These are phyloP conservation scores for Argynnis bischoffii DNA, from an alignment of 2,888 invertebrate genomes.

Conservation along the genomic window DNA sequence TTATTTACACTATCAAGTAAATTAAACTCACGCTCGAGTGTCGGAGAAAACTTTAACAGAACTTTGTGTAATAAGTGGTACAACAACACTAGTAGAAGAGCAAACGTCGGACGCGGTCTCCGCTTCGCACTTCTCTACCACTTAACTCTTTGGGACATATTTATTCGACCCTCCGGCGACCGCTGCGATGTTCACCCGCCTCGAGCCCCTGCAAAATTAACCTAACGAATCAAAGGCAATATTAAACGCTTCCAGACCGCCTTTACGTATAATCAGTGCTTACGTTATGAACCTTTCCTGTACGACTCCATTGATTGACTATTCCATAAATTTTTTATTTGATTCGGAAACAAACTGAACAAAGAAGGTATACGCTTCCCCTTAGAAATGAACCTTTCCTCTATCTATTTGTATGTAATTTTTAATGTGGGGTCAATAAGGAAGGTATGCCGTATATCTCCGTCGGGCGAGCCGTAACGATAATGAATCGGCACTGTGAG, in stretches of 20 bases:
- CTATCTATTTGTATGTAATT: slow-evolving; percentile 78
- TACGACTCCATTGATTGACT: slow-evolving; percentile 64
- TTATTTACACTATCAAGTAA: slow-evolving; percentile 84
- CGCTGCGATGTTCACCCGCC: slow-evolving; percentile 60
- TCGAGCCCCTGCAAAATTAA: slow-evolving; percentile 71
- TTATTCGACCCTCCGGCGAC: slow-evolving; percentile 82
- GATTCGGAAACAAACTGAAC: slow-evolving; percentile 69
- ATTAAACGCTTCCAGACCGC: slow-evolving; percentile 63
- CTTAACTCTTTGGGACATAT: slow-evolving; percentile 83
- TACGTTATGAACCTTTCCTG: slow-evolving; percentile 66
- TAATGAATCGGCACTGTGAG: slow-evolving; percentile 78
- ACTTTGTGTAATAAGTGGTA: slow-evolving; percentile 83
- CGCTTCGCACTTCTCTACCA: slow-evolving; percentile 78
- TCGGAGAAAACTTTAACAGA: slow-evolving; percentile 80
- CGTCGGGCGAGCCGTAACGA: slow-evolving; percentile 75
- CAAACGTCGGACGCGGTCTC: slow-evolving; percentile 81
- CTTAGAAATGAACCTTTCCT: slow-evolving; percentile 66
- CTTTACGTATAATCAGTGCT: slow-evolving; percentile 62
- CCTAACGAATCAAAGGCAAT: slow-evolving; percentile 76
- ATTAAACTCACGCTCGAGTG: slow-evolving; percentile 82
- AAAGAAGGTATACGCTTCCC: slow-evolving; percentile 63
- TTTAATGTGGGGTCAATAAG: slow-evolving; percentile 83
- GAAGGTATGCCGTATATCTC: slow-evolving; percentile 79
- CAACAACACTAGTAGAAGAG: slow-evolving; percentile 83
- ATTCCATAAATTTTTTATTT: slow-evolving; percentile 71